A percentile compares a stretch with the other conserved stretches of the same genome.
These are phyloP conservation scores for Catharus ustulatus DNA, from an alignment of 2,797 vertebrate species.

Conservation along the genomic window DNA sequence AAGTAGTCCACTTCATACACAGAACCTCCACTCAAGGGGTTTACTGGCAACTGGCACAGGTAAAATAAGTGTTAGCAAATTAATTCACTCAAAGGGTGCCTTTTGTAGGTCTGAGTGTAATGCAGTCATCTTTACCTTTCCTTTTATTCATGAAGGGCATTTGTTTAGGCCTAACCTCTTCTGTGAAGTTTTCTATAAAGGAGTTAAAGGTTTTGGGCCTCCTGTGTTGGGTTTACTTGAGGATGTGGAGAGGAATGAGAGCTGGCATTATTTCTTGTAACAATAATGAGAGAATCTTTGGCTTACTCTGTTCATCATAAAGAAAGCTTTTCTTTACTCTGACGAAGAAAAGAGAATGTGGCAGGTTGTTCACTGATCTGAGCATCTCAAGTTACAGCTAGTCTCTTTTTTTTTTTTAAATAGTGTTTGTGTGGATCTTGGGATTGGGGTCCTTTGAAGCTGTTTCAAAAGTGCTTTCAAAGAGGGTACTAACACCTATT, in stretches of 20 bases:
- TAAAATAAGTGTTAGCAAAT: constrained; percentile 60
- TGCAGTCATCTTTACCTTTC: constrained; percentile 41
- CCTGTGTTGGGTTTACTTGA: constrained; percentile 54
- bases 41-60: constrained; percentile 41
- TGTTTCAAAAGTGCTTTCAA: constrained; percentile 46
- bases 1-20: constrained; percentile 31
- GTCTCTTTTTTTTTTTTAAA: neutral
- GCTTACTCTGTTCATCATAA: constrained; percentile 13
- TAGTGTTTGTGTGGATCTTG: constrained; percentile 48
- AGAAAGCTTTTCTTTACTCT: constrained; percentile 53
- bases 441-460: constrained; percentile 49
- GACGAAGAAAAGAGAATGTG: constrained; percentile 46
- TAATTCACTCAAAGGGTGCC: constrained; percentile 45
- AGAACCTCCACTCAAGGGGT: constrained; percentile 15
- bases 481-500: constrained; percentile 22
- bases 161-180: constrained; percentile 60
- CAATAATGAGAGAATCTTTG: constrained; percentile 61
- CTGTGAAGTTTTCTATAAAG: constrained; percentile 40
- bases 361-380: constrained; percentile 59
- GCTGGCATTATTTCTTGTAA: constrained; percentile 52
- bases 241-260: constrained; percentile 42
- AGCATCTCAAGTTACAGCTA: constrained; percentile 53
- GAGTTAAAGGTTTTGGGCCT: constrained; percentile 43
- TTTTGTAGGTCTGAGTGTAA: constrained; percentile 51
- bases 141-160: neutral